Evolutionary conservation across 1,140 invertebrate species (phyloP).

Genomic region (Stegodyphus mimosarum): DNA sequence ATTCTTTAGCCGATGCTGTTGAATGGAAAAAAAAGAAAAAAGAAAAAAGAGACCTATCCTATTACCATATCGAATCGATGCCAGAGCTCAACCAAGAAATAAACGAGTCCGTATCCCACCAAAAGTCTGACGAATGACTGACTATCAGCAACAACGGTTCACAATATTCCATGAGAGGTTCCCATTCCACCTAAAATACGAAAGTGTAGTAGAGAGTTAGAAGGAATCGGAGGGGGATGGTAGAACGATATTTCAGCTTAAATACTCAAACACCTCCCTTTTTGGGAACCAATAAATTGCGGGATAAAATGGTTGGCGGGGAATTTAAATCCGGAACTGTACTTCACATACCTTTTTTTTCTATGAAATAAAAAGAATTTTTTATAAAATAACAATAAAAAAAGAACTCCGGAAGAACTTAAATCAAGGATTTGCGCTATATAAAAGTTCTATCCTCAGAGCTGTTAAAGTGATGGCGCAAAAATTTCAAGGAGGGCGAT

Average conservation of each 20-base stretch:
- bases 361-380: slow-evolving; percentile 11
- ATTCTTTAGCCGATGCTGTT: no score
- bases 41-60: no score
- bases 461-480: background rate
- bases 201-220: no score
- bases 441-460: slow-evolving; percentile 22
- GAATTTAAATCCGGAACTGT: slow-evolving; percentile 31
- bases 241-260: slow-evolving; percentile 27
- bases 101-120: no score
- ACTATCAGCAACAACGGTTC: no score
- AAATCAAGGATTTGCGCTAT: slow-evolving; percentile 29
- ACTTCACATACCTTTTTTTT: background rate
- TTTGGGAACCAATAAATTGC: slow-evolving; percentile 15
- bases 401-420: slow-evolving; percentile 5
- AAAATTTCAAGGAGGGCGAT: background rate
- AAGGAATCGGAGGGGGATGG: no score
- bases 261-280: slow-evolving; percentile 21
- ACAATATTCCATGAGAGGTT: no score
- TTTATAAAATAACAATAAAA: slow-evolving; percentile 1
- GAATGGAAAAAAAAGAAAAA: no score
- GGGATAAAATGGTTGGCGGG: slow-evolving; percentile 1
- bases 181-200: no score
- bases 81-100: no score
- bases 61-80: no score
- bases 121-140: no score